These are phyloP conservation scores for Trypoxylus dichotomus DNA, from an alignment of 1,140 invertebrate species.

Conservation along the genomic window DNA sequence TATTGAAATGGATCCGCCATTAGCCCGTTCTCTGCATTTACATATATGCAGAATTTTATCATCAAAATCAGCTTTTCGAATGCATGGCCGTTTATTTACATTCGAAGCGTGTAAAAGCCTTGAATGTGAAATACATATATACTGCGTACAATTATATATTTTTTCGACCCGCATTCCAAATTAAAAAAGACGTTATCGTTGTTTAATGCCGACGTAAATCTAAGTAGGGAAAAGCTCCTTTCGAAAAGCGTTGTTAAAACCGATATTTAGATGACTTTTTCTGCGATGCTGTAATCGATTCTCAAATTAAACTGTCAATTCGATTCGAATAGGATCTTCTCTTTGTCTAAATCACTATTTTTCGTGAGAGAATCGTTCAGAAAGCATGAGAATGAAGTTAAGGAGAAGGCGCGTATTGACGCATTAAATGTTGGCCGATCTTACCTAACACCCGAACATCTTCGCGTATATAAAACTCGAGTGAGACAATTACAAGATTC, in stretches of 20 bases:
- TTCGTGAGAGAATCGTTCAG: constrained; percentile 1
- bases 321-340: background rate
- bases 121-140: constrained; percentile 25
- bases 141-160: background rate
- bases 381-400: background rate
- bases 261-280: constrained; percentile 6
- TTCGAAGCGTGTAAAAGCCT: background rate
- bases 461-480: constrained; percentile 20
- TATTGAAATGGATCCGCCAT: background rate
- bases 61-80: constrained; percentile 11
- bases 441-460: constrained; percentile 18
- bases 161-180: background rate
- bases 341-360: background rate
- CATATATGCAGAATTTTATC: background rate
- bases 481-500: constrained; percentile 22
- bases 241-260: background rate
- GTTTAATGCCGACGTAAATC: background rate
- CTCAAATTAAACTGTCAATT: constrained; percentile 10
- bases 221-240: background rate
- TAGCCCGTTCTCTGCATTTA: background rate
- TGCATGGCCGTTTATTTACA: background rate
- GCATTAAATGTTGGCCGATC: constrained; percentile 7
- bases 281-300: background rate
- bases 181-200: background rate
- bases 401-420: background rate